Evolutionary conservation across 1,140 invertebrate species (phyloP).

Genomic region (Monochamus saltuarius): DNA sequence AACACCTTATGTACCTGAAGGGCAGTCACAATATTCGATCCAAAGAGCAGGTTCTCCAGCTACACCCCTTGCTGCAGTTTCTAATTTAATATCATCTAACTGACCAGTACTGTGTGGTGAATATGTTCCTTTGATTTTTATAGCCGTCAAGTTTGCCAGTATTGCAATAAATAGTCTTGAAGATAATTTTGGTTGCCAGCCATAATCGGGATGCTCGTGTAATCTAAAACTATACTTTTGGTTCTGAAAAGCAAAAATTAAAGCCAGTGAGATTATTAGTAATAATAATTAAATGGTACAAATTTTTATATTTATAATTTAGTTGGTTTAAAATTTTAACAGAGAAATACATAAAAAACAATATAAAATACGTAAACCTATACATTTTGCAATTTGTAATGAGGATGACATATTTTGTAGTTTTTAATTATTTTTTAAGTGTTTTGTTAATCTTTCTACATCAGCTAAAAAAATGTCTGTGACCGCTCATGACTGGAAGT

Average conservation of each 20-base stretch:
- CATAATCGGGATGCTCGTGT: slow-evolving; percentile 87
- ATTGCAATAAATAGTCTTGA: slow-evolving; percentile 88
- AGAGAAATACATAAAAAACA: no score
- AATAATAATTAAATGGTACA: no score
- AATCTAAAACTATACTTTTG: slow-evolving; percentile 81
- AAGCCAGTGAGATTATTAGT: slow-evolving; percentile 50
- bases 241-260: slow-evolving; percentile 52
- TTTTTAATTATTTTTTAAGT: no score
- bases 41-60: slow-evolving; percentile 81
- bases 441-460: no score
- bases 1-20: slow-evolving; percentile 57
- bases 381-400: no score
- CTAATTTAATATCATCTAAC: slow-evolving; percentile 83
- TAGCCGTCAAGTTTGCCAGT: slow-evolving; percentile 88
- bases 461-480: no score
- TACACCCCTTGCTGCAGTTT: slow-evolving; percentile 79
- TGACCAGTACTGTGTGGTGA: slow-evolving; percentile 80
- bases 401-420: no score
- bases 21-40: slow-evolving; percentile 95
- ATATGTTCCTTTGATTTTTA: slow-evolving; percentile 93
- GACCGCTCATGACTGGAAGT: no score
- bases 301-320: no score
- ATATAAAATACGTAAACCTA: no score
- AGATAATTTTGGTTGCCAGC: slow-evolving; percentile 86
- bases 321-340: no score